Evolutionary conservation across 2,888 invertebrate species (phyloP), one percentile per base, ranked within the genome.

Genomic region (Apotomis betuletana): DNA sequence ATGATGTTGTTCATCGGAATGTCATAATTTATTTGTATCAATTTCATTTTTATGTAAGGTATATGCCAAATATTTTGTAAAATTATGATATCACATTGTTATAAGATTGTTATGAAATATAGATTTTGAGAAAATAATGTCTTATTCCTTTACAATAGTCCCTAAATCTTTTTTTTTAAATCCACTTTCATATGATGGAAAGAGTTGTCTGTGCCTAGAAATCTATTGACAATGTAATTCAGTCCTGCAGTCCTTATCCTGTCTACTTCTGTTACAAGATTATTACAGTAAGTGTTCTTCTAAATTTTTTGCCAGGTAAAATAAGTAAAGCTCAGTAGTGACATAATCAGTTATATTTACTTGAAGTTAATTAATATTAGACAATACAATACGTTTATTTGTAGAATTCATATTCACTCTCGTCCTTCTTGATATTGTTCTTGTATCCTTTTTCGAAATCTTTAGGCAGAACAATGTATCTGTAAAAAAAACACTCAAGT

Each of bases 371-470:
- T 61, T 60, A 69, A 61, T 65, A 52, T 69, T 27, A 62, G 59
- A 67, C 36, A 68, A 59, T 57, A 61, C 15, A 75, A 36, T 76
- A 74, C 75, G 81, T 83, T 95, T 98, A 99, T 95, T 99, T 99
- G 92, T 99, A 99, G 94, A 99, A 99, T 89, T 99, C 99, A 85
- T 99, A 99, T 94, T 99, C 99, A 82, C 98, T 97, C 89, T 99
- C 99, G 90, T 99, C 99, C 88, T 99, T 99, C 94, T 99, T 99
- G 85, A 99, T 99, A 86, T 99, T 99, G 87, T 99, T 99, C 88
- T 99, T 99, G 94, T 99, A 99, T 52, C 99, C 99, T 88, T 99
- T 99, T 87, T 99, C 99, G 84, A 99, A 99, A 94, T 99, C 99
- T 93, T 99, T 99, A 5, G 98, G 97, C 69, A 99, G 94, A 4